phyloP scores from a whole-genome alignment of 2,888 invertebrate genomes.

The Pristionchus japonicus region DNA sequence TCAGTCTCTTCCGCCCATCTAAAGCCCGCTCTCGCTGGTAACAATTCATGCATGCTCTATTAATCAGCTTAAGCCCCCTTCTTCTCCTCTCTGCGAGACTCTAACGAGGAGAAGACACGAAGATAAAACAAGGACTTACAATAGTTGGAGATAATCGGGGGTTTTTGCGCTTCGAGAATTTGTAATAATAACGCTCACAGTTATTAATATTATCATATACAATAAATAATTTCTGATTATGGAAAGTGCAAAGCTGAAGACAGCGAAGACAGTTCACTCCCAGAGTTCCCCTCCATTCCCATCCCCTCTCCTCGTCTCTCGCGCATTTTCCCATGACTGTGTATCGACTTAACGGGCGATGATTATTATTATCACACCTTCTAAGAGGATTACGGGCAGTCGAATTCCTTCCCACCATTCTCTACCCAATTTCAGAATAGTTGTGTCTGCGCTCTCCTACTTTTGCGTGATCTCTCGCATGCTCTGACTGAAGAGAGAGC shows the following conservation, averaged over 20 bases:
- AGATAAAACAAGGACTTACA: background rate
- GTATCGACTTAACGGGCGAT: constrained; percentile 5
- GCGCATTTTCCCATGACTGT: constrained; percentile 28
- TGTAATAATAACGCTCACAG: too few species aligned
- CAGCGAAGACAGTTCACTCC: too few species aligned
- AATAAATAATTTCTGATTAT: too few species aligned
- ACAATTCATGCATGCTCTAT: constrained; percentile 41
- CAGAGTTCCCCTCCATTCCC: too few species aligned
- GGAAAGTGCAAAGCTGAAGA: too few species aligned
- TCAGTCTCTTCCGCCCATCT: background rate
- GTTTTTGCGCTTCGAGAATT: background rate
- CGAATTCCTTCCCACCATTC: background rate
- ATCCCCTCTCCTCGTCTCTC: background rate
- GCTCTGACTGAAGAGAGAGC: too few species aligned
- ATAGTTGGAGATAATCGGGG: too few species aligned
- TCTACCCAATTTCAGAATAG: background rate
- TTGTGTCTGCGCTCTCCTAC: too few species aligned
- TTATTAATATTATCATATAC: too few species aligned
- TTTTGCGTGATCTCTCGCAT: too few species aligned
- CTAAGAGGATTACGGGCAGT: constrained; percentile 35
- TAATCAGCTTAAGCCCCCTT: constrained; percentile 30
- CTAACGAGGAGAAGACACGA: background rate
- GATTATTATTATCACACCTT: constrained; percentile 41
- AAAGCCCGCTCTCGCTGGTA: constrained; percentile 15
- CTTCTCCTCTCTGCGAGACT: background rate